phyloP scores from a whole-genome alignment of 1,140 invertebrate species.

The Carcinoscorpius rotundicauda region DNA sequence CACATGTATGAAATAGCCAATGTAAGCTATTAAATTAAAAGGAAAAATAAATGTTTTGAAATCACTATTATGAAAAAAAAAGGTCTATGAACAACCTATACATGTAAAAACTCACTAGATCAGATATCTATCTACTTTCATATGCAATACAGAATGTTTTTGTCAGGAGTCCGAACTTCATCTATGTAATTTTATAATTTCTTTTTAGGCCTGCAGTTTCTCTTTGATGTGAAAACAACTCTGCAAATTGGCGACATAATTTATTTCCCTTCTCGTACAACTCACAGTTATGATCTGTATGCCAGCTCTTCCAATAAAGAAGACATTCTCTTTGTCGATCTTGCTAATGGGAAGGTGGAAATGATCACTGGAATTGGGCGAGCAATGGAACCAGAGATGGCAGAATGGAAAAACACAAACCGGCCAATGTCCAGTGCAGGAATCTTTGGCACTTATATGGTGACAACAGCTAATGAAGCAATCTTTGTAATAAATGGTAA shows the following conservation, averaged over 20 bases:
- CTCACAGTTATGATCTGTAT: conserved; percentile 62
- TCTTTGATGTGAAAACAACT: conserved; percentile 63
- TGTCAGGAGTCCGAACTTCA: no score
- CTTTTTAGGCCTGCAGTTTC: conserved; percentile 46
- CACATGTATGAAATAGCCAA: no score
- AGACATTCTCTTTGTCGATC: conserved; percentile 58
- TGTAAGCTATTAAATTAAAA: no score
- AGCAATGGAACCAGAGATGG: conserved; percentile 42
- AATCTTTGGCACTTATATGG: conserved; percentile 60
- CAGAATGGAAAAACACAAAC: conserved; percentile 53
- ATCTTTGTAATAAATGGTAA: conserved; percentile 60
- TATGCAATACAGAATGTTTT: no score
- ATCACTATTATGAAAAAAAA: no score
- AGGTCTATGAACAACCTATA: no score
- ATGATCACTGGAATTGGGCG: conserved; percentile 57
- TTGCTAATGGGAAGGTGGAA: conserved; percentile 63
- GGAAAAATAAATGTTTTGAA: no score
- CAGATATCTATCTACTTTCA: no score
- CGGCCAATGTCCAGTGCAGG: conserved; percentile 54
- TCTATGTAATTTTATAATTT: no score
- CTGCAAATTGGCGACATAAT: conserved; percentile 60
- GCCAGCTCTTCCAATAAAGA: conserved; percentile 58
- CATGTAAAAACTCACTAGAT: no score
- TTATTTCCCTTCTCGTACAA: conserved; percentile 59
- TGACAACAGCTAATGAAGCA: conserved; percentile 55